A percentile compares a stretch with the other conserved stretches of the same genome.
phyloP scores from a whole-genome alignment of 2,888 invertebrate species.

The Embidobia sp. region DNA sequence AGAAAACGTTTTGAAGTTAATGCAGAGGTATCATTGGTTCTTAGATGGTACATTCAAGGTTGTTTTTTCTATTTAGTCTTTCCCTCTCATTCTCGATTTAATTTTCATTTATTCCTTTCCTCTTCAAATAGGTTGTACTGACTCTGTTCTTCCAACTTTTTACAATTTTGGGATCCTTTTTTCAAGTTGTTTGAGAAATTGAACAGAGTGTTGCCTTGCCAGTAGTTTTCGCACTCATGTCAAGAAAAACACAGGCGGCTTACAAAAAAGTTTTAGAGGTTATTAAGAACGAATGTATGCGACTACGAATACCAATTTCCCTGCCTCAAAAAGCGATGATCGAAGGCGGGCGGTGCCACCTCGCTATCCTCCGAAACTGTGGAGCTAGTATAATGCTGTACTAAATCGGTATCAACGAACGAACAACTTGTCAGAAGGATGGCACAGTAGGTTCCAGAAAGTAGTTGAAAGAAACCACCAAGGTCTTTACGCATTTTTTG shows the following conservation, averaged over 20 bases:
- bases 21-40: neutral
- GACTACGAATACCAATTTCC: no score
- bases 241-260: neutral
- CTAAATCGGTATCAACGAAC: neutral
- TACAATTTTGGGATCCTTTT: neutral
- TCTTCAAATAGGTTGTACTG: neutral
- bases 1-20: neutral
- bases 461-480: neutral
- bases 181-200: neutral
- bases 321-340: no score
- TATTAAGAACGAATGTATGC: neutral
- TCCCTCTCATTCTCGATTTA: neutral
- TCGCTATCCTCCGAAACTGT: no score
- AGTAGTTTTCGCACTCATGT: neutral
- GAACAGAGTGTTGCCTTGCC: neutral
- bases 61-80: no score
- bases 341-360: no score
- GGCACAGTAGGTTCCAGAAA: neutral
- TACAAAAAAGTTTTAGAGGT: neutral
- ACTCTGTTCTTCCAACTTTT: neutral
- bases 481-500: neutral
- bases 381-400: no score
- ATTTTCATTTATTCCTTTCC: neutral
- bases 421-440: slow-evolving; percentile 7
- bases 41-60: neutral